A percentile compares a stretch with the other conserved stretches of the same genome.
These are phyloP conservation scores for Prionace glauca DNA, from an alignment of 2,797 vertebrate species.

Conservation along the genomic window DNA sequence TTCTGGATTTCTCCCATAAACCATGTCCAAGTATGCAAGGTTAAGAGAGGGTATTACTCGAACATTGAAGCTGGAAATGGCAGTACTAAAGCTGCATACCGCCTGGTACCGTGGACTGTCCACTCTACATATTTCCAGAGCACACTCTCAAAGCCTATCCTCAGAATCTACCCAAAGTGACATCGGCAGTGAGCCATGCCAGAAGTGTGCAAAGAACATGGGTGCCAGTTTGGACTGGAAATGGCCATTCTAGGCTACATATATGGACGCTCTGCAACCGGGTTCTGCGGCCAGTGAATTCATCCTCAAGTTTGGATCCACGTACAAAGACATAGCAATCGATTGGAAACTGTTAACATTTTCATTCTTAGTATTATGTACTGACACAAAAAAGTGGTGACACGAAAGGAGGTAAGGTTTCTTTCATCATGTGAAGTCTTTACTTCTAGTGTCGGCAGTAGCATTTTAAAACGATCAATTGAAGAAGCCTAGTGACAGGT, in stretches of 20 bases:
- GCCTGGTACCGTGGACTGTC: neutral
- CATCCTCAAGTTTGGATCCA: neutral
- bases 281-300: neutral
- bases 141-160: neutral
- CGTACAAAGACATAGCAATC: neutral
- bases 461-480: conserved; percentile 30
- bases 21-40: no score
- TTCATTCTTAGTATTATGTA: neutral
- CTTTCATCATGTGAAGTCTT: conserved; percentile 25
- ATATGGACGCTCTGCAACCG: neutral
- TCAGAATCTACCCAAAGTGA: neutral
- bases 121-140: neutral
- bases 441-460: conserved; percentile 5
- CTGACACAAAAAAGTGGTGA: conserved; percentile 25
- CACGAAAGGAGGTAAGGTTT: conserved; percentile 21
- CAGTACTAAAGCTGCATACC: neutral
- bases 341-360: neutral
- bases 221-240: neutral
- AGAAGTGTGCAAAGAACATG: neutral
- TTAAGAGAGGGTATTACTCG: no score
- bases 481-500: neutral
- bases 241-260: no score
- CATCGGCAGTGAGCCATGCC: neutral
- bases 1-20: no score
- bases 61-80: neutral